Base-by-base conservation (phyloP, 2,797 vertebrate genomes). In the Lycodopsis pacificus region DNA sequence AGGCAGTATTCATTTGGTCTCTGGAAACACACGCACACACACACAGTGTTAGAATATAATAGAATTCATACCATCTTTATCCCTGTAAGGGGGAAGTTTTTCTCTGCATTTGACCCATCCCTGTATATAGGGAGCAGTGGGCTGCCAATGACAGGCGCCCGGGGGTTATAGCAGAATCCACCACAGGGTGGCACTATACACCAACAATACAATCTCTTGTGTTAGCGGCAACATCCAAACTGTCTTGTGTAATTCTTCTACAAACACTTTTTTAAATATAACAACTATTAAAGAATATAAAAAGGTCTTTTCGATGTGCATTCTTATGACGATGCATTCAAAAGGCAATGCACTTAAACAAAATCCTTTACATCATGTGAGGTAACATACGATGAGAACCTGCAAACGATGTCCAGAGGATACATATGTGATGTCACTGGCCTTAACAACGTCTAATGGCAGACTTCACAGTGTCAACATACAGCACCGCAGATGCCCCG, bases 1-100 rank as follows among this genome's bases (percentile, higher is more conserved):
- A 97, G 91, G 85, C 90, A 93, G 93, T 99, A 99, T 90, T 97
- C 96, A 40, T 96, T 92, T 46, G 97, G 97, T 90, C 94, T 93
- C 98, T 99, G 95, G 44, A 95, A 92, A 22, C 89, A 79, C 61
- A 71, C 57, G 69, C 7, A 67, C 40, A 54, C 6, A 27, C 0
- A 65, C 56, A 72, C n/a, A n/a, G n/a, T n/a, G n/a, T n/a, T n/a
- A n/a, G n/a, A n/a, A n/a, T n/a, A n/a, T n/a, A n/a, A n/a, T n/a
- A n/a, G n/a, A n/a, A n/a, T n/a, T n/a, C n/a, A n/a, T n/a, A n/a
- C n/a, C n/a, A n/a, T n/a, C n/a, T n/a, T n/a, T n/a, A n/a, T n/a
- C n/a, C n/a, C n/a, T n/a, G n/a, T n/a, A n/a, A n/a, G n/a, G n/a
- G n/a, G n/a, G n/a, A n/a, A n/a, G n/a, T n/a, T n/a, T n/a, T n/a